Conservation (phyloP, 1,140 invertebrate species). For the Diorhabda carinulata region DNA sequence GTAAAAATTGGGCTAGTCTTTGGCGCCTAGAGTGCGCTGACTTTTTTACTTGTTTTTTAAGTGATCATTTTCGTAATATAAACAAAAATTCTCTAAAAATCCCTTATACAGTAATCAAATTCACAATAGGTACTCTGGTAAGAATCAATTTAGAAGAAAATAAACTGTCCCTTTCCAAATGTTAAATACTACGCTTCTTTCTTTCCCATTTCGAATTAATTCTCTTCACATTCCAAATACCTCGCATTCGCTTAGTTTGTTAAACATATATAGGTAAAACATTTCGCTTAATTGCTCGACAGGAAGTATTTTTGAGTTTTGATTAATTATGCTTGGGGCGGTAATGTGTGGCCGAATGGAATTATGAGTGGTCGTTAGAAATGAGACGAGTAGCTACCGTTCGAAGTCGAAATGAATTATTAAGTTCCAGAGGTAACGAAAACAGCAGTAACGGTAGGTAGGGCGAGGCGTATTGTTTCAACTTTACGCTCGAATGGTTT, state of each 20-base stretch:
- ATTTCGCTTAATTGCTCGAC: conserved; percentile 17
- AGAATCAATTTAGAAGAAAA: no score
- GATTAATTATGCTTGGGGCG: conserved; percentile 18
- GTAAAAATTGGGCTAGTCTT: no score
- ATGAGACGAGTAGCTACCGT: conserved; percentile 6
- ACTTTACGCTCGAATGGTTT: background rate
- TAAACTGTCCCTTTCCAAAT: no score
- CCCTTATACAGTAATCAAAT: no score
- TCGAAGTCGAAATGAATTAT: conserved; percentile 8
- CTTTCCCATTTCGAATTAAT: conserved; percentile 30
- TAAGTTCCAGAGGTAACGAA: background rate
- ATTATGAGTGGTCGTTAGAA: conserved; percentile 16
- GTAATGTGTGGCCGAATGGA: conserved; percentile 16
- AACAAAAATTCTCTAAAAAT: no score
- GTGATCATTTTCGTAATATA: no score
- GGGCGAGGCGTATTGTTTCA: background rate
- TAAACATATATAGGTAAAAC: conserved; percentile 15
- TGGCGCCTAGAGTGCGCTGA: no score
- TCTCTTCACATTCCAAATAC: conserved; percentile 32
- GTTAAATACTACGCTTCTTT: no score
- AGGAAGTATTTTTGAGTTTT: conserved; percentile 15
- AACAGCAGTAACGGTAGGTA: background rate
- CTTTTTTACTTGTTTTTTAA: no score
- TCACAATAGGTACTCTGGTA: no score
- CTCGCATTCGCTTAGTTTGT: conserved; percentile 16